These are phyloP conservation scores for Alligator mississippiensis DNA, from an alignment of 2,113 vertebrate species.

Conservation along the genomic window DNA sequence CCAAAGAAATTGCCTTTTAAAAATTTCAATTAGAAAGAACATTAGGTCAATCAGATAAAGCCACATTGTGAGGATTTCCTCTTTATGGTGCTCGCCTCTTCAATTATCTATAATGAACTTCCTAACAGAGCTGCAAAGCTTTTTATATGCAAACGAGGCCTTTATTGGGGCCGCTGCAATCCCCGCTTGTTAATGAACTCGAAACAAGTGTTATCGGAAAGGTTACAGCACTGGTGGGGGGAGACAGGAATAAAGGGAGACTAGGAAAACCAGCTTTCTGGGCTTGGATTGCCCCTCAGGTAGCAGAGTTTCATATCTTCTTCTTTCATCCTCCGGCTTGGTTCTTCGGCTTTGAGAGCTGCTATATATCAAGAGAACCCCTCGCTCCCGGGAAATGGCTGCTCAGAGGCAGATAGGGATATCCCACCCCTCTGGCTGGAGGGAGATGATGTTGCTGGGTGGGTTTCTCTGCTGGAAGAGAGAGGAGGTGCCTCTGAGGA, in stretches of 20 bases:
- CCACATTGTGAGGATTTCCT: conserved; percentile 76
- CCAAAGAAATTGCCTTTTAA: conserved; percentile 70
- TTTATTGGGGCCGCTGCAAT: conserved; percentile 84
- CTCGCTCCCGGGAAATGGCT: conserved; percentile 38
- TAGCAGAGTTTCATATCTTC: conserved; percentile 54
- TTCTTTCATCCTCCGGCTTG: neutral
- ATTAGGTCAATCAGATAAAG: conserved; percentile 80
- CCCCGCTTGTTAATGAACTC: conserved; percentile 88
- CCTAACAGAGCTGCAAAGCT: conserved; percentile 82
- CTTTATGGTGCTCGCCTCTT: conserved; percentile 80
- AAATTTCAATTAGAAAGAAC: conserved; percentile 83
- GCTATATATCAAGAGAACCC: conserved; percentile 45
- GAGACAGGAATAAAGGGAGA: conserved; percentile 1
- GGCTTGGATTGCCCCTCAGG: conserved; percentile 69
- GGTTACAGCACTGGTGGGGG: conserved; percentile 59
- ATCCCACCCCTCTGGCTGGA: neutral
- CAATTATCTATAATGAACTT: conserved; percentile 98
- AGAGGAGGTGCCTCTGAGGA: neutral
- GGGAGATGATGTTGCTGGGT: neutral
- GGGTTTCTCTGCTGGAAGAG: neutral
- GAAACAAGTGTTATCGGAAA: conserved; percentile 84
- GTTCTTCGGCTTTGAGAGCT: conserved; percentile 25
- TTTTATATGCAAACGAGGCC: conserved; percentile 88
- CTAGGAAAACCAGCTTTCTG: conserved; percentile 53
- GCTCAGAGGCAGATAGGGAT: conserved; percentile 22